These are phyloP conservation scores for Pyrocephalus nanus DNA, from an alignment of 2,797 vertebrate species.

Conservation along the genomic window DNA sequence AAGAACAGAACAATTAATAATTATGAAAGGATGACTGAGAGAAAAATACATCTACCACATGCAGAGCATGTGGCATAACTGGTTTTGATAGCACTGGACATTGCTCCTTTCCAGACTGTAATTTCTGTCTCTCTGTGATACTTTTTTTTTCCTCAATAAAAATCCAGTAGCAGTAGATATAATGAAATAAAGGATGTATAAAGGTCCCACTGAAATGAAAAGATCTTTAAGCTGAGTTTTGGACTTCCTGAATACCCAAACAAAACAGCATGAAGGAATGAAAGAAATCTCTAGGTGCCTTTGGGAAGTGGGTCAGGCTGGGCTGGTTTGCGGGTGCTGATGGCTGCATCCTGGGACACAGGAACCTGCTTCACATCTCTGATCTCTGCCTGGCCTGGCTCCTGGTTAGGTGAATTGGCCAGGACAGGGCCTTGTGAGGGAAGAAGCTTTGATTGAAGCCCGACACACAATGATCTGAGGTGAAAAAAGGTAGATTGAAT, in stretches of 20 bases:
- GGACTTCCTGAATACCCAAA: background rate
- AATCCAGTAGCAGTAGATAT: background rate
- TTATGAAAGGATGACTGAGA: background rate
- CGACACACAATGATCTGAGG: background rate
- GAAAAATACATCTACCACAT: background rate
- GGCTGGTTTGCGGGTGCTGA: background rate
- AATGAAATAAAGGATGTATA: background rate
- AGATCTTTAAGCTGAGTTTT: background rate
- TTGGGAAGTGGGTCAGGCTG: background rate
- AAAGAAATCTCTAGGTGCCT: background rate
- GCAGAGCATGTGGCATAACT: background rate
- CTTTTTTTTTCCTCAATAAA: background rate
- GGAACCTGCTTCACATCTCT: rapidly evolving
- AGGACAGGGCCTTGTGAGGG: background rate
- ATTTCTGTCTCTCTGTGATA: background rate
- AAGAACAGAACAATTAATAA: background rate
- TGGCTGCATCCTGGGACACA: rapidly evolving
- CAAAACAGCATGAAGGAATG: background rate
- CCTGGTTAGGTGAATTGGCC: rapidly evolving
- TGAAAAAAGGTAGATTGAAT: background rate
- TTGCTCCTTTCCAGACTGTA: background rate
- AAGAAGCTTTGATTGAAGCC: background rate
- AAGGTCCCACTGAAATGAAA: background rate
- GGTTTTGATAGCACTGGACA: background rate
- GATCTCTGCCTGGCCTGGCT: background rate